phyloP scores from a whole-genome alignment of 2,888 invertebrate species.

The Drosophila pegasa region DNA sequence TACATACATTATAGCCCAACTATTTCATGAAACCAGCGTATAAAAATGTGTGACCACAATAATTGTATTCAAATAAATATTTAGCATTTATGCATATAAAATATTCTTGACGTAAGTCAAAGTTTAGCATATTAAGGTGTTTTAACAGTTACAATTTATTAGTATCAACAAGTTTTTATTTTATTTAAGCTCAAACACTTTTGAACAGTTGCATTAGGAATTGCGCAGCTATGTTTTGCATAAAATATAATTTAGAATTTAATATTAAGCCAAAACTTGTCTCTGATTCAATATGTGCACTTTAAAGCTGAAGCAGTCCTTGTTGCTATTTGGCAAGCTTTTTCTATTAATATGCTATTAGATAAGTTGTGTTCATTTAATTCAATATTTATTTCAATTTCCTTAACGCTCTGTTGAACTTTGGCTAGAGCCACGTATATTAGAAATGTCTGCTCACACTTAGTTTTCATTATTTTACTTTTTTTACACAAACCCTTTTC shows the following conservation, averaged over 20 bases:
- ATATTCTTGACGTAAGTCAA: too few species aligned
- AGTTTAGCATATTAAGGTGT: not conserved
- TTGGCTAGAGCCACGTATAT: slow-evolving; percentile 9
- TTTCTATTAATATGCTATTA: not conserved
- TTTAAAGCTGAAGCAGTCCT: not conserved
- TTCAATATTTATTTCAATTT: slow-evolving; percentile 4
- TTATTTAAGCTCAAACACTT: not conserved
- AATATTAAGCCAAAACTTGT: not conserved
- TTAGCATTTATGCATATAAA: too few species aligned
- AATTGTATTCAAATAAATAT: too few species aligned
- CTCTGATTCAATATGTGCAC: not conserved
- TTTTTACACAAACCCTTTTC: slow-evolving; percentile 38
- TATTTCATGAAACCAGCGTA: too few species aligned
- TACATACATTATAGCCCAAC: too few species aligned
- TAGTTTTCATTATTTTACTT: not conserved
- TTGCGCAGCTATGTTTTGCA: too few species aligned
- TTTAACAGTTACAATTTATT: not conserved
- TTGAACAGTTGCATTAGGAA: not conserved
- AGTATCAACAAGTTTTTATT: not conserved
- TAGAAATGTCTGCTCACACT: slow-evolving; percentile 2
- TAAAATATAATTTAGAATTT: not conserved
- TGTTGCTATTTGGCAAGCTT: not conserved
- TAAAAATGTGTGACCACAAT: too few species aligned
- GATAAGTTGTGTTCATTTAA: not conserved
- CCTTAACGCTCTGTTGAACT: slow-evolving; percentile 5